Evolutionary conservation across 2,113 vertebrate species (phyloP), one percentile per base, ranked within the genome.

Genomic region (Lasiurus cinereus): DNA sequence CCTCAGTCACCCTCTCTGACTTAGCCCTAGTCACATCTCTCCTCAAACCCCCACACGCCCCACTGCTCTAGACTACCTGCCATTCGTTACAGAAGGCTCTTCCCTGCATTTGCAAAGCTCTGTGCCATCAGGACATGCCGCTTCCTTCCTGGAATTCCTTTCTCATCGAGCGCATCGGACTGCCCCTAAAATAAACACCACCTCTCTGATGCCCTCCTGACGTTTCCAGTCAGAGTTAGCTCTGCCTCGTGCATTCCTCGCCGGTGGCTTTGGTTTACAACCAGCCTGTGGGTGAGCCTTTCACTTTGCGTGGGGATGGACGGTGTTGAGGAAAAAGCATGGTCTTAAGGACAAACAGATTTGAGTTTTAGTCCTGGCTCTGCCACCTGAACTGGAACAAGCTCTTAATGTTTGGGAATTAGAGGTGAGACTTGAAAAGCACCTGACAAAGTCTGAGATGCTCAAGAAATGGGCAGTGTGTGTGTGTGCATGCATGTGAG

Each of bases 321-420:
- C 16, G 33, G 43, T 80, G 29, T 3, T 29, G 22, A 64, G 64
- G n/a, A 73, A 33, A 83, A 21, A 21, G 8, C 7, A 1, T 11
- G 13, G 14, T 72, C 31, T 67, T 36, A 67, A 18, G 64, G 33
- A 46, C 21, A 48, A 16, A 59, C 14, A 62, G 64, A 69, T 19
- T 6, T 29, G 62, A 29, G 24, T n/a, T 77, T 77, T 77, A 72
- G 83, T 67, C 18, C 72, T 59, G 88, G 21, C 31, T 67, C 48
- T 91, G 62, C 85, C 66, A 62, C 27, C 43, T 74, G 72, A 88
- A 76, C 52, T 27, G 33, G 54, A 82, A 54, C 19, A 31, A 39
- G 50, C 76, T 90, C 80, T 79, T 83, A 67, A 88, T 62, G 16
- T 88, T 83, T 56, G 39, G 39, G 74, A 82, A 50, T 66, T 73